A percentile compares a stretch with the other conserved stretches of the same genome.
phyloP scores from a whole-genome alignment of 2,888 invertebrate genomes.

The Melipona bicolor region DNA sequence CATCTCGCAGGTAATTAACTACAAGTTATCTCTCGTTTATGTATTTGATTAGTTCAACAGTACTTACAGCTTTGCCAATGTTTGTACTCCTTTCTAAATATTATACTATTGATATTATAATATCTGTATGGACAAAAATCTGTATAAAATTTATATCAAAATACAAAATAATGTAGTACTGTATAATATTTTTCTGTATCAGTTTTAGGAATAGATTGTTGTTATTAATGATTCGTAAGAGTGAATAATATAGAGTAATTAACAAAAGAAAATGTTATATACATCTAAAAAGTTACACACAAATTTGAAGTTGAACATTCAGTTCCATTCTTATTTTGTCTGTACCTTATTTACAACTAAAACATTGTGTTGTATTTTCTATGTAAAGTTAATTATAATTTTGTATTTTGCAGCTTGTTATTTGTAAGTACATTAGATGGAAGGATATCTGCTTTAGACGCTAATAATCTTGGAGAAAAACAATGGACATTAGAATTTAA shows the following conservation, averaged over 20 bases:
- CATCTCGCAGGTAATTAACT: conserved; percentile 57
- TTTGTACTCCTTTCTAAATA: not conserved
- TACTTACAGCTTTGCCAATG: not conserved
- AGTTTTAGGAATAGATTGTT: not conserved
- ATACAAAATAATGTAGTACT: not conserved
- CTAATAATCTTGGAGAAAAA: conserved; percentile 88
- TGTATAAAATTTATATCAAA: not conserved
- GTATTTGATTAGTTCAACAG: not conserved
- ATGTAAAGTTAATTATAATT: not conserved
- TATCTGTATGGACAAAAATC: not conserved
- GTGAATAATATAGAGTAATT: not conserved
- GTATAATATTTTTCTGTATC: not conserved
- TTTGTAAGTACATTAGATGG: conserved; percentile 97
- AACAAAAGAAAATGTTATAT: not conserved
- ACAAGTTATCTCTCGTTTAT: not conserved
- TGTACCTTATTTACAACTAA: not conserved
- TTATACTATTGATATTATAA: not conserved
- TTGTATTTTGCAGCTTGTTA: conserved; percentile 86
- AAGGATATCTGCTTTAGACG: conserved; percentile 92
- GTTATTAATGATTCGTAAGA: not conserved
- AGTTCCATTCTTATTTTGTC: not conserved
- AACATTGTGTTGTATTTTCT: not conserved
- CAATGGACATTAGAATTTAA: conserved; percentile 93
- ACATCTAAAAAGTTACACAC: not conserved
- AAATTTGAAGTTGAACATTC: not conserved